Evolutionary conservation across 2,797 vertebrate species (phyloP), one percentile per base, ranked within the genome.

Genomic region (Tadarida brasiliensis): DNA sequence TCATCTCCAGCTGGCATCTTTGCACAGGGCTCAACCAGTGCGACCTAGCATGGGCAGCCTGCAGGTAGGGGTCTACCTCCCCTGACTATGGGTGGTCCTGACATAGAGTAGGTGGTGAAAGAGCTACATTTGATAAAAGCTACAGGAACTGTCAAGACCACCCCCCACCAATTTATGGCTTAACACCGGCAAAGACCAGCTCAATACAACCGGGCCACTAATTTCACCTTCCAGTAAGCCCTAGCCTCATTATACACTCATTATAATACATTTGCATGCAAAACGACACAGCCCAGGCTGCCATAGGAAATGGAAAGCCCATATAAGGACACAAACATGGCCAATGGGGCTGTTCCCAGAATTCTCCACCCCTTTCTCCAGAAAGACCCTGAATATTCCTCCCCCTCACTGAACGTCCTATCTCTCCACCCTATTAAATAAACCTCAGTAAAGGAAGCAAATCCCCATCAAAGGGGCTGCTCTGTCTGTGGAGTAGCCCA

Each of bases 81-180:
- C 3, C 15, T 11, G 30, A n/a, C 56, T 3, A 0, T 0, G 11
- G 47, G 11, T 22, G 8, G 30, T 11, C 19, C 22, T 24, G 76
- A 78, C 12, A 35, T 9, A 16, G 54, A n/a, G n/a, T 16, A 35
- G 26, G 22, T 78, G 51, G 19, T n/a, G 19, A 56, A 57, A 35
- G 22, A 78, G 51, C 76, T 54, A n/a, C 76, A 35, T 33, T 26
- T 51, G 16, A 35, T 57, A 15, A 78, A 39, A 35, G n/a, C 54
- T 3, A 57, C n/a, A 26, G 76, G n/a, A 26, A 57, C 51, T 35
- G 7, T 16, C 76, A 57, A 78, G 76, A 57, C 74, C 74, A 56
- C 51, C 67, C 11, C 67, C 19, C 17, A 9, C n/a, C 16, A 1
- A 35, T 33, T 56, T 78, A 78, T 35, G 12, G 76, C 54, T 57